Evolutionary conservation across 2,797 vertebrate species (phyloP), one percentile per base, ranked within the genome.

Genomic region (Pangasius djambal): DNA sequence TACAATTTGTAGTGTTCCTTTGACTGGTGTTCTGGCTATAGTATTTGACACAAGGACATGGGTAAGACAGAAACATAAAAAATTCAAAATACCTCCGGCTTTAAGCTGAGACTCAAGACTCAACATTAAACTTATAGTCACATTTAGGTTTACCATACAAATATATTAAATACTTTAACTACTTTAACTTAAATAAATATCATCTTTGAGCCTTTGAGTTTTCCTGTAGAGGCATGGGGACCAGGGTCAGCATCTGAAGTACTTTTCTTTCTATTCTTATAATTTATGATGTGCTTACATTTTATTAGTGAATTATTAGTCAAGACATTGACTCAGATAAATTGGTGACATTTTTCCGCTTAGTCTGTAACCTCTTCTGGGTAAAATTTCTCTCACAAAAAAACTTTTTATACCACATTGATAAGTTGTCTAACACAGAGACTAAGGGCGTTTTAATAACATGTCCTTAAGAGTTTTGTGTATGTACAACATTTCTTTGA

Each of bases 311-410:
- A 50, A 81, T 57, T 57, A 37, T 22, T 81, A 22, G n/a, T 81
- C 52, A 57, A 5, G 10, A 57, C 52, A 81, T 37, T 59, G 20
- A 70, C 31, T 79, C 20, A 77, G n/a, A 78, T 63, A 67, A 31
- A 40, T 6, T 4, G 15, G 74, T 55, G 10, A 44, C 9, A 75
- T 37, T 75, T 75, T 61, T 7, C 3, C 2, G 2, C 4, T 25
- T 65, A 81, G 61, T 74, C 70, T 83, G 18, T 83, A 48, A 72
- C 55, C 85, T 83, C 55, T 86, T 74, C 77, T 83, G 78, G 78
- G 22, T 59, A 37, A 81, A 13, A 34, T 4, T 57, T 2, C 6
- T 83, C 4, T 25, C 2, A 3, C 8, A 40, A 82, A 25, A 40
- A 34, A 40, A 1, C 31, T 28, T 59, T 59, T 16, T 13, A 59